phyloP scores from a whole-genome alignment of 2,797 vertebrate species.

The Simalia tracyae region DNA sequence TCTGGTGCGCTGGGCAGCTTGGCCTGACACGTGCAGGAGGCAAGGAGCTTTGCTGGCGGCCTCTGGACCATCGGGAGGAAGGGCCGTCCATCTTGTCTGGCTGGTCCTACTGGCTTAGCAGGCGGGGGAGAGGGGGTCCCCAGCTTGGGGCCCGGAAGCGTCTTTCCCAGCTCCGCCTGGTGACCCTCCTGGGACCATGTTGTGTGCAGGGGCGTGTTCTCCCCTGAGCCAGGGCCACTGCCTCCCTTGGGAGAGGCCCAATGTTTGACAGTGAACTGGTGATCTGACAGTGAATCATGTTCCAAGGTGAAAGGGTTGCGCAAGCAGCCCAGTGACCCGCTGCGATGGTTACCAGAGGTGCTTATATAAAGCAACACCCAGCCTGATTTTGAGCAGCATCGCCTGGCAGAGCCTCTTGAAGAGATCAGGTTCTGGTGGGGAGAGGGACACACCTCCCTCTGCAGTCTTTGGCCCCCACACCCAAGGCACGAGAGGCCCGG shows the following conservation, averaged over 20 bases:
- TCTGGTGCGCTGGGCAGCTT: too few relatives aligned
- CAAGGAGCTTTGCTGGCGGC: background rate
- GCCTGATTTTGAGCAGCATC: background rate
- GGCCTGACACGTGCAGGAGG: background rate
- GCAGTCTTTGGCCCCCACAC: background rate
- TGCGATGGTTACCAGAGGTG: background rate
- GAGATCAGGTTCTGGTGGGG: background rate
- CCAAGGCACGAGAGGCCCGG: background rate
- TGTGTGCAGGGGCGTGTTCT: background rate
- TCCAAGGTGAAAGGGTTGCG: background rate
- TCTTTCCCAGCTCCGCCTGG: background rate
- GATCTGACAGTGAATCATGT: background rate
- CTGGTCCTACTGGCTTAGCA: background rate
- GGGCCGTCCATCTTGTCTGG: background rate
- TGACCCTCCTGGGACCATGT: rapidly evolving
- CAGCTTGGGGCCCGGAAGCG: background rate
- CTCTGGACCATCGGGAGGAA: background rate
- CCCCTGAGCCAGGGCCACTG: background rate
- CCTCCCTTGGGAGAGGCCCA: background rate
- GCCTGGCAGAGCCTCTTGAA: background rate
- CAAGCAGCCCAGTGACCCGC: background rate
- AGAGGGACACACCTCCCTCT: background rate
- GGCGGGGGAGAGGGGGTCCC: too few relatives aligned
- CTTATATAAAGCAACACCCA: background rate
- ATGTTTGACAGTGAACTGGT: background rate